Evolutionary conservation across 1,140 invertebrate genomes (phyloP).

Genomic region (Caenorhabditis brenneri): DNA sequence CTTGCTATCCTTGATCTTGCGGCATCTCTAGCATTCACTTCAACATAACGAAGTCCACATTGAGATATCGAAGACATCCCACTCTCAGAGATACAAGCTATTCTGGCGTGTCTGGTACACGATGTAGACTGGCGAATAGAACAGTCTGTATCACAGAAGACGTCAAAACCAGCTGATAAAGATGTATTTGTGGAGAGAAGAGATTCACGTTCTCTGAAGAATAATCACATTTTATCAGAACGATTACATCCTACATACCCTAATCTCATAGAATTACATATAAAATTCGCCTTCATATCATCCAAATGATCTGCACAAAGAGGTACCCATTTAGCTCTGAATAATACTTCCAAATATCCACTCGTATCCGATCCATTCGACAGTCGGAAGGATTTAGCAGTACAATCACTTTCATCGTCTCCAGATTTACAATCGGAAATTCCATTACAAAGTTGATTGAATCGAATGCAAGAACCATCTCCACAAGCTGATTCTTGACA

Average conservation of each 20-base stretch:
- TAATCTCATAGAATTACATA: conserved; percentile 34
- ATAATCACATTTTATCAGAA: neutral
- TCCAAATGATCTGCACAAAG: conserved; percentile 33
- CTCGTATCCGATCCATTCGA: conserved; percentile 25
- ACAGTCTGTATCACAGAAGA: conserved; percentile 15
- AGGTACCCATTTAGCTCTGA: conserved; percentile 37
- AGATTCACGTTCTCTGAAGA: neutral
- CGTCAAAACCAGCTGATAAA: neutral
- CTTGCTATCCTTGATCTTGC: conserved; percentile 33
- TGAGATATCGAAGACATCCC: conserved; percentile 3
- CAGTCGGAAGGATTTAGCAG: conserved; percentile 36
- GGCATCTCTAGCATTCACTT: conserved; percentile 43
- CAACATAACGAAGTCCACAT: conserved; percentile 44
- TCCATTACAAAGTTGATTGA: conserved; percentile 32
- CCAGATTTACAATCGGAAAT: conserved; percentile 36
- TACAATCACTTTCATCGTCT: conserved; percentile 42
- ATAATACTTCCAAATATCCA: conserved; percentile 47
- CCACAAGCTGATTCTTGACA: conserved; percentile 44
- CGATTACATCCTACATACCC: neutral
- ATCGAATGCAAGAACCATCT: conserved; percentile 48
- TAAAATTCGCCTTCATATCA: neutral
- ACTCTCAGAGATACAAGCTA: neutral
- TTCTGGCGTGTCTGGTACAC: conserved; percentile 16
- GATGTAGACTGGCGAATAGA: neutral
- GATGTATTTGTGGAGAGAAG: neutral